These are phyloP conservation scores for Apteryx owenii DNA, from an alignment of 2,113 vertebrate species.

Conservation along the genomic window DNA sequence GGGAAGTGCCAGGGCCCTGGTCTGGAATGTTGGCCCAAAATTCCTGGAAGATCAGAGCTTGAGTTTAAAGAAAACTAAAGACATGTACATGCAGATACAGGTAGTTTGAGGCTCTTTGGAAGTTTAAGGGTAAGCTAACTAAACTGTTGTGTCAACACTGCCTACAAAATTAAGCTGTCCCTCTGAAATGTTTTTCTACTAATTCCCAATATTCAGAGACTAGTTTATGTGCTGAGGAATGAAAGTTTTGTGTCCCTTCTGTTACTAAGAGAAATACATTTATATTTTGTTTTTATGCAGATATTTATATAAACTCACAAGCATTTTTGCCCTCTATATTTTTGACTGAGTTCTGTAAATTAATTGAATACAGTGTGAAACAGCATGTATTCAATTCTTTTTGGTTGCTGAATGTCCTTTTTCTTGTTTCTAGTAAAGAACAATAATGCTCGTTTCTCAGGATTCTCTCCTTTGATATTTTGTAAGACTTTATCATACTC, in stretches of 20 bases:
- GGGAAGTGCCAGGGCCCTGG: not conserved
- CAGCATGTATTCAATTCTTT: not conserved
- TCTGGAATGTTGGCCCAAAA: constrained; percentile 49
- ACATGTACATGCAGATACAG: constrained; percentile 22
- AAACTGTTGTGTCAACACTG: constrained; percentile 58
- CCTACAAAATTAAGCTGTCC: constrained; percentile 7
- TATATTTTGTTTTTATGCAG: not conserved
- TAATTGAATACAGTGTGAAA: not conserved
- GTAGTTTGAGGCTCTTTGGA: constrained; percentile 32
- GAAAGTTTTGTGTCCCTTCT: not conserved
- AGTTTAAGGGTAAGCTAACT: constrained; percentile 16
- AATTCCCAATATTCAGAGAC: not conserved
- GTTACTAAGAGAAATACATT: not conserved
- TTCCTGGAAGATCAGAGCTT: constrained; percentile 54
- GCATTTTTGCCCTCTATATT: not conserved
- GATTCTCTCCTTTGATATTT: not conserved
- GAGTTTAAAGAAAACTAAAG: constrained; percentile 36
- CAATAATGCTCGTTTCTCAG: not conserved
- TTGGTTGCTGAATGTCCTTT: not conserved
- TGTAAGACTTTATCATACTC: not conserved
- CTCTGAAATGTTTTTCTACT: not conserved
- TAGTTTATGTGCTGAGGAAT: not conserved
- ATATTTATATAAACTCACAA: not conserved
- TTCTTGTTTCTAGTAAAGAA: not conserved
- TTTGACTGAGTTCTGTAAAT: not conserved